Evolutionary conservation across 2,113 vertebrate species (phyloP).

Genomic region (Cyprichromis sp.): DNA sequence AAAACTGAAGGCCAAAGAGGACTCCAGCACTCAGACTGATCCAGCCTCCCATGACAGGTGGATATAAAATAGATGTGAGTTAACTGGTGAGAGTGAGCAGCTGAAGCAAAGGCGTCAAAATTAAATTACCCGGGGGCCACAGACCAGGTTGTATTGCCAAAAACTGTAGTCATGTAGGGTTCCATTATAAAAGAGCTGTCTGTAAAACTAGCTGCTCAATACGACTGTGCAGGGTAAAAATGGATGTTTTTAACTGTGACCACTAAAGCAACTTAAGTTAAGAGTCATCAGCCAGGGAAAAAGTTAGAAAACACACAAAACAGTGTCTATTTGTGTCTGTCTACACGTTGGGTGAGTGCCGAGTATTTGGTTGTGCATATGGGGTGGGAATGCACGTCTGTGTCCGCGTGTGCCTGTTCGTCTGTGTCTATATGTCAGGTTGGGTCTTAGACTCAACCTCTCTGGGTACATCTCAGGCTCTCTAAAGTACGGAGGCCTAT

Average conservation of each 20-base stretch:
- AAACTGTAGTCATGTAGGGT: background rate
- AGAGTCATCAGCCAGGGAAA: background rate
- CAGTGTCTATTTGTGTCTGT: too few species aligned
- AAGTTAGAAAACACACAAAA: background rate
- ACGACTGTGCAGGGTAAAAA: background rate
- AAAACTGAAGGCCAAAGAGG: background rate
- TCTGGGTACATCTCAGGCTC: too few species aligned
- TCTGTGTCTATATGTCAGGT: too few species aligned
- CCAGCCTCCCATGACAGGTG: slow-evolving; percentile 24
- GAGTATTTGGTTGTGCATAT: too few species aligned
- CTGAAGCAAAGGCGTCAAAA: background rate
- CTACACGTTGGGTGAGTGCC: too few species aligned
- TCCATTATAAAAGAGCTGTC: background rate
- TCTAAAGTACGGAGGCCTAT: too few species aligned
- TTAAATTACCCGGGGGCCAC: background rate
- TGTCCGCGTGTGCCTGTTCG: too few species aligned
- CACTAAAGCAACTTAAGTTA: background rate
- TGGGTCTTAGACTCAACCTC: too few species aligned
- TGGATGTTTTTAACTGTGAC: background rate
- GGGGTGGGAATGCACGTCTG: too few species aligned
- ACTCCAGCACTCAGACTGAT: background rate
- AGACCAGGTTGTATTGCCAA: background rate
- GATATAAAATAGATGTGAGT: slow-evolving; percentile 13
- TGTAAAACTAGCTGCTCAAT: background rate
- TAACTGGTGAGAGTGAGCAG: background rate